Conservation (phyloP, 2,888 invertebrate genomes). For the Ormyrus thymus region DNA sequence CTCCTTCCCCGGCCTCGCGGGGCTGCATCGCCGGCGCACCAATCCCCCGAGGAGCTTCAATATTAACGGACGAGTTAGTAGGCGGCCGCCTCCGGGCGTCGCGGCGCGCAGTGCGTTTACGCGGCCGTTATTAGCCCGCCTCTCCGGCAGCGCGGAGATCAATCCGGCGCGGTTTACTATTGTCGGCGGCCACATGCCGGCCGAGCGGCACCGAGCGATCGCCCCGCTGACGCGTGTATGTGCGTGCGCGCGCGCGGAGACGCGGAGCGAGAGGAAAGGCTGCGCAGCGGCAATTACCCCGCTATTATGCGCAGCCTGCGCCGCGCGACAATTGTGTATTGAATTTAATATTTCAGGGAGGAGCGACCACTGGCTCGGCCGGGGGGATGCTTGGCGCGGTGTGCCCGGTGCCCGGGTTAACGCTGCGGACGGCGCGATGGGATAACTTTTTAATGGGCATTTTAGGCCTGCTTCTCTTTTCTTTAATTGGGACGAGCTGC, state of each 20-base stretch:
- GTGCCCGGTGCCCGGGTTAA: background rate
- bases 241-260: background rate
- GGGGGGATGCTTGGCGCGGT: background rate
- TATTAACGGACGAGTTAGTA: too few species aligned
- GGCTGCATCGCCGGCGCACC: background rate
- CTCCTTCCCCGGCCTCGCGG: background rate
- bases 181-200: background rate
- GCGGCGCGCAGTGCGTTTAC: background rate
- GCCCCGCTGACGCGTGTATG: background rate
- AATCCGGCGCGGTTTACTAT: background rate
- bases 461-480: too few species aligned
- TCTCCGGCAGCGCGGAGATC: background rate
- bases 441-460: too few species aligned
- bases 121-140: background rate
- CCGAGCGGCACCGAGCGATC: background rate
- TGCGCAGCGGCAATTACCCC: slow-evolving; percentile 8
- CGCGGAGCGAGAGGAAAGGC: background rate
- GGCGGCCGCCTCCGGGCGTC: slow-evolving; percentile 43
- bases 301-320: slow-evolving; percentile 14
- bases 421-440: background rate
- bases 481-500: too few species aligned
- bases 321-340: slow-evolving; percentile 23
- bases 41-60: slow-evolving; percentile 62
- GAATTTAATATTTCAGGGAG: slow-evolving; percentile 29
- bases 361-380: background rate